Base-by-base conservation (phyloP, 2,113 vertebrate genomes). In the Istiophorus platypterus region DNA sequence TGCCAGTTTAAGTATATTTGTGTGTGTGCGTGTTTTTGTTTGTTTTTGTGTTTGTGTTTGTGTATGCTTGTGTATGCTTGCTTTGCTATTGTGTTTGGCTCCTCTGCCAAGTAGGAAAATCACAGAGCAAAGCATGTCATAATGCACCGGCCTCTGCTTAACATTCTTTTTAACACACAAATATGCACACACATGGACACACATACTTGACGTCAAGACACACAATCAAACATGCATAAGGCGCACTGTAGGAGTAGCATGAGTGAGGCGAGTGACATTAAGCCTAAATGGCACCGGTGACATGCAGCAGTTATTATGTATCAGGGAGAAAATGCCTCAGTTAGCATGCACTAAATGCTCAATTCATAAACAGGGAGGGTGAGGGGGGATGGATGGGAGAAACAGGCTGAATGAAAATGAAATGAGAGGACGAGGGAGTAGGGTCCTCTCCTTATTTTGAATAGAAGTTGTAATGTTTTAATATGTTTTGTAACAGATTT, bases 201-300 rank as follows among this genome's bases (percentile, higher is more conserved):
- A 71, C 67, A 27, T 6, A n/a, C 77, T 72, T 71, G 41, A 80
- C 57, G 72, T 81, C n/a, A 59, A 73, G 62, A 54, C 29, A 72
- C 72, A 71, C 70, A 80, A 42, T 85, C 81, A 88, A 39, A 66
- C 27, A 89, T 90, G 85, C 88, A 89, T 89, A 81, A 85, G 72
- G 81, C 72, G 76, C 84, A 61, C 85, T 59, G 67, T 83, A 80
- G 64, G 74, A 63, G 61, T 58, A 67, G 58, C 20, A 6, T 77
- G 69, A 88, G 63, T 69, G 76, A 82, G 79, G 79, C 76, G 39
- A 74, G 79, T 85, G 80, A 86, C 86, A 90, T 88, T 91, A 87
- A 91, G 75, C 42, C 76, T 77, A 87, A 93, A 92, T 90, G 90
- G 91, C 91, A 93, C 84, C 67, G 54, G 45, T 89, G 88, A 85